Evolutionary conservation across 2,888 invertebrate species (phyloP).

Genomic region (Nymphalis c-album): DNA sequence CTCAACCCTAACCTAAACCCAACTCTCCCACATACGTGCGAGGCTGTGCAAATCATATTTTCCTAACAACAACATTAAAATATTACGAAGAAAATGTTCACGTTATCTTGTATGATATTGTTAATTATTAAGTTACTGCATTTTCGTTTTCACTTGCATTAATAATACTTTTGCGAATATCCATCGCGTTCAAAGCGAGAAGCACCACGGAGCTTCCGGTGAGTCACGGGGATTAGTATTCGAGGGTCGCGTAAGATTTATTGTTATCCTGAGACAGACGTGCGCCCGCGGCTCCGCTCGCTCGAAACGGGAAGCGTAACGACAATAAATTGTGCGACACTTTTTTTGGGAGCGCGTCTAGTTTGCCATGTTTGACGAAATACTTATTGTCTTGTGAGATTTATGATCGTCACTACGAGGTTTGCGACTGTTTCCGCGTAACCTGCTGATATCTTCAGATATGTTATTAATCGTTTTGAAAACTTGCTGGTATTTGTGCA

Average conservation of each 20-base stretch:
- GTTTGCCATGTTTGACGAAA: neutral
- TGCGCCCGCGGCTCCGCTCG: constrained; percentile 7
- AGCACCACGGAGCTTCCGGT: constrained; percentile 39
- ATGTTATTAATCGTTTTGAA: no score
- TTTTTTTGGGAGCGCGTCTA: neutral
- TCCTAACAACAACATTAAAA: no score
- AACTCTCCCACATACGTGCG: no score
- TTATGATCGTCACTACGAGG: neutral
- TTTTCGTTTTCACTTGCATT: no score
- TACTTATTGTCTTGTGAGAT: neutral
- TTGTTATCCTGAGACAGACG: constrained; percentile 23
- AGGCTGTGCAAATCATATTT: no score
- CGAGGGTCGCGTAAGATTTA: constrained; percentile 40
- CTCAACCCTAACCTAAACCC: no score
- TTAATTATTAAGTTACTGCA: no score
- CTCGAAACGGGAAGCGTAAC: constrained; percentile 11
- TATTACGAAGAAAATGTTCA: no score
- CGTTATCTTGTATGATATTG: no score
- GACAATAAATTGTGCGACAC: neutral
- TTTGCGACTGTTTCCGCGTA: neutral
- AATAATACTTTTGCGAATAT: neutral
- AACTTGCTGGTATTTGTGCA: neutral
- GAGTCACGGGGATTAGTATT: constrained; percentile 57
- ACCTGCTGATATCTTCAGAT: no score
- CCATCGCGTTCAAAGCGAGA: neutral